Percentiles rank a stretch among this genome's conserved stretches.
Evolutionary conservation across 2,797 vertebrate species (phyloP).

Genomic region (Sitta carolinensis): DNA sequence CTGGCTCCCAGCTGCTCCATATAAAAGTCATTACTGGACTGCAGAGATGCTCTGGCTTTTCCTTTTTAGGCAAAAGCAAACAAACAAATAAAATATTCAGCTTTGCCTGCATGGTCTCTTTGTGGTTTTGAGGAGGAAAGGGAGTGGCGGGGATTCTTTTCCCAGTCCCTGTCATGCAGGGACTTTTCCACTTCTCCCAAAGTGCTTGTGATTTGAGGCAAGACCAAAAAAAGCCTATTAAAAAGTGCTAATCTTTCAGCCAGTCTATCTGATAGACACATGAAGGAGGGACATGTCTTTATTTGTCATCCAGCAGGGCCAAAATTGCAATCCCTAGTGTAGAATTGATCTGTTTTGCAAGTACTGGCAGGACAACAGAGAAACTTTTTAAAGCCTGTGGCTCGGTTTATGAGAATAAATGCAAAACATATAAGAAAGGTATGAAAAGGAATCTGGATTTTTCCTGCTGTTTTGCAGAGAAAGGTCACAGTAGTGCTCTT

Average conservation of each 20-base stretch:
- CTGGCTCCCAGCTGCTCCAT: not conserved
- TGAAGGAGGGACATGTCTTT: not conserved
- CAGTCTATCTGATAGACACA: not conserved
- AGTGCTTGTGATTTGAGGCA: not conserved
- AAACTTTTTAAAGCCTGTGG: not conserved
- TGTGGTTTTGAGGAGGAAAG: not conserved
- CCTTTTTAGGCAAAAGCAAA: conserved; percentile 44
- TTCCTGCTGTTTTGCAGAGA: not conserved
- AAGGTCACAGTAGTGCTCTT: not conserved
- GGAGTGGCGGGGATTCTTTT: not conserved
- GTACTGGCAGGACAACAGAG: not conserved
- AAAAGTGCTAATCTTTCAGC: not conserved
- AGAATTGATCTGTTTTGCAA: conserved; percentile 10
- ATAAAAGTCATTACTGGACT: not conserved
- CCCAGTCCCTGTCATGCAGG: not conserved
- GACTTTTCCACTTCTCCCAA: not conserved
- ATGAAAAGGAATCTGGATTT: conserved; percentile 5
- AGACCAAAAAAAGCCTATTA: not conserved
- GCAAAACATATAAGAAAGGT: not conserved
- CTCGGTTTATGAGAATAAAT: not conserved
- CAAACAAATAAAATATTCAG: conserved; percentile 19
- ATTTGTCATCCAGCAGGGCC: not conserved
- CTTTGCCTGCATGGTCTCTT: not conserved
- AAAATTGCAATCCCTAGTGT: not conserved
- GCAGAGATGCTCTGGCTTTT: not conserved